phyloP scores from a whole-genome alignment of 1,140 invertebrate species.

The Zaprionus nigranus region DNA sequence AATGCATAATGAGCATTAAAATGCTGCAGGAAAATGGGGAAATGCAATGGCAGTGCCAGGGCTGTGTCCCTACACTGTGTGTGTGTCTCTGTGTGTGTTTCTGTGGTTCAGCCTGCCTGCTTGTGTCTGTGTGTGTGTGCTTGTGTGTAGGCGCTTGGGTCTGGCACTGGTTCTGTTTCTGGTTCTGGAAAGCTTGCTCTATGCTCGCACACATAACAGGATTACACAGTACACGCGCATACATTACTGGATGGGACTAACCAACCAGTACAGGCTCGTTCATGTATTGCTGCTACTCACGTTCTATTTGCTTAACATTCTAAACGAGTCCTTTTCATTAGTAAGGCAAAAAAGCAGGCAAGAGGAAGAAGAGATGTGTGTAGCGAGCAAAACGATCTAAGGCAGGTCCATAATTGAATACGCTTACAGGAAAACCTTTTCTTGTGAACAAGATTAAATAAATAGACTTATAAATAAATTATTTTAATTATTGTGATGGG shows the following conservation, averaged over 20 bases:
- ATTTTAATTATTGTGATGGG: background rate
- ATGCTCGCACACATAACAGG: conserved; percentile 45
- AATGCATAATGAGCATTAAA: conserved; percentile 83
- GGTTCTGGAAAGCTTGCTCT: conserved; percentile 9
- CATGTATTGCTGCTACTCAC: conserved; percentile 70
- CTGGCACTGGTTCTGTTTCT: background rate
- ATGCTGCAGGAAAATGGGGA: conserved; percentile 68
- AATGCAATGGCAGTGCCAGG: conserved; percentile 74
- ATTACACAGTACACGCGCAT: conserved; percentile 70
- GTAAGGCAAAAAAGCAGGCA: conserved; percentile 49
- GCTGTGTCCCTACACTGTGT: conserved; percentile 24
- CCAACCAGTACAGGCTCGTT: conserved; percentile 37
- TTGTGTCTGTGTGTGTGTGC: conserved; percentile 15
- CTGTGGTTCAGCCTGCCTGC: conserved; percentile 18
- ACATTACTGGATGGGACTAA: conserved; percentile 58
- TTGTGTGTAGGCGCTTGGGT: background rate
- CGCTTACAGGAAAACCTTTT: background rate
- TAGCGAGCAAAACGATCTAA: too few species aligned
- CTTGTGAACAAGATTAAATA: background rate
- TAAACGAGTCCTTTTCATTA: conserved; percentile 82
- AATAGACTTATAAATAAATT: background rate
- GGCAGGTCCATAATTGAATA: background rate
- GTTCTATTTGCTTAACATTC: conserved; percentile 82
- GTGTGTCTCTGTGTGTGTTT: conserved; percentile 15
- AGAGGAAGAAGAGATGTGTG: background rate